Evolutionary conservation across 2,113 vertebrate species (phyloP), one percentile per base, ranked within the genome.

Genomic region (Micronycteris hirsuta): DNA sequence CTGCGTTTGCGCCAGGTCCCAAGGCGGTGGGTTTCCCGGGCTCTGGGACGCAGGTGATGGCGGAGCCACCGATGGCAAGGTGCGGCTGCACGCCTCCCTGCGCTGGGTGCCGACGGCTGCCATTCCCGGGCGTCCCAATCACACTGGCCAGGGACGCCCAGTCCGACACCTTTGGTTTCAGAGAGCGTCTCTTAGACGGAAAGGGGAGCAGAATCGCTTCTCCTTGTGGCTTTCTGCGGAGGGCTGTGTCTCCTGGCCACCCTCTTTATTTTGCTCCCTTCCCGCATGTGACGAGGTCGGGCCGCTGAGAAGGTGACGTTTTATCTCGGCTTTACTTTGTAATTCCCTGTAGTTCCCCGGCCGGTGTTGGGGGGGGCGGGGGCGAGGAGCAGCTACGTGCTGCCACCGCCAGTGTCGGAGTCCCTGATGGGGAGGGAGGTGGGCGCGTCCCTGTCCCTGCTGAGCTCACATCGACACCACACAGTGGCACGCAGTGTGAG

Each of bases 71-170:
- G 1, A 31, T 6, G 28, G 13, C 13, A 0, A 15, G 28, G 58
- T 7, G 10, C 1, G 24, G 4, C 58, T 9, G 11, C 56, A 9
- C 22, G 99, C 99, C 98, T 99, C 98, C 98, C 97, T 98, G 99
- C 99, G 98, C 98, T 99, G 99, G 99, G 98, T 98, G 98, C 99
- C 98, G 99, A 98, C 98, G 98, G 99, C 99, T 99, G 99, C 99
- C 99, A 99, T 99, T 99, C 99, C 98, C 98, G 98, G 98, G 98
- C 98, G 97, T 98, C 98, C 98, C 97, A 98, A 98, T 98, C 98
- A 98, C 78, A 98, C 98, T 98, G 98, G 97, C 97, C 96, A 98
- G 97, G 98, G 98, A 98, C 98, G 98, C 98, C 96, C 98, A 98
- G 98, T 98, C 98, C 98, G 98, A 98, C 99, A 98, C 98, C 97